phyloP scores from a whole-genome alignment of 2,797 vertebrate species.

The Phoebastria nigripes region DNA sequence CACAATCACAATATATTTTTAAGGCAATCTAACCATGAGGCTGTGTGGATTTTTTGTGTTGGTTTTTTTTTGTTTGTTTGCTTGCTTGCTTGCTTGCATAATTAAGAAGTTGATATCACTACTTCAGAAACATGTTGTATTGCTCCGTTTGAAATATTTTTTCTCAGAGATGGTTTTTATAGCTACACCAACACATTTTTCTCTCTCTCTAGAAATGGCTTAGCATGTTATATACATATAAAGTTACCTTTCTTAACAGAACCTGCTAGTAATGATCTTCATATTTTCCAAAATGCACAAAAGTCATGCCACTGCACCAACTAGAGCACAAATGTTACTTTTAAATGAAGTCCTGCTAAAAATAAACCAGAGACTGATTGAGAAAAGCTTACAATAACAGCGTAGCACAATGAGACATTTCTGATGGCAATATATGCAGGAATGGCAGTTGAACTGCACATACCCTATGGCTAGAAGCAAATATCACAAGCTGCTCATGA shows the following conservation, averaged over 20 bases:
- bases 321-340: background rate
- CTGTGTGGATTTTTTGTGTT: background rate
- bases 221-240: background rate
- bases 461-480: constrained; percentile 19
- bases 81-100: background rate
- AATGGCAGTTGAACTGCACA: background rate
- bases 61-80: background rate
- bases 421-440: background rate
- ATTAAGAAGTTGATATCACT: background rate
- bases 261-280: background rate
- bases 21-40: background rate
- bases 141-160: background rate
- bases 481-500: constrained; percentile 44
- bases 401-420: background rate
- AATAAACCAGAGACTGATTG: background rate
- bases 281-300: background rate
- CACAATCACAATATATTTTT: background rate
- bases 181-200: background rate
- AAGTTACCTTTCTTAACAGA: background rate
- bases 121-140: background rate
- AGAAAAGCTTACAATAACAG: background rate
- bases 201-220: background rate
- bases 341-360: background rate
- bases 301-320: background rate
- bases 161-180: background rate